These are phyloP conservation scores for Danionella dracula DNA, from an alignment of 2,797 vertebrate genomes.

Conservation along the genomic window DNA sequence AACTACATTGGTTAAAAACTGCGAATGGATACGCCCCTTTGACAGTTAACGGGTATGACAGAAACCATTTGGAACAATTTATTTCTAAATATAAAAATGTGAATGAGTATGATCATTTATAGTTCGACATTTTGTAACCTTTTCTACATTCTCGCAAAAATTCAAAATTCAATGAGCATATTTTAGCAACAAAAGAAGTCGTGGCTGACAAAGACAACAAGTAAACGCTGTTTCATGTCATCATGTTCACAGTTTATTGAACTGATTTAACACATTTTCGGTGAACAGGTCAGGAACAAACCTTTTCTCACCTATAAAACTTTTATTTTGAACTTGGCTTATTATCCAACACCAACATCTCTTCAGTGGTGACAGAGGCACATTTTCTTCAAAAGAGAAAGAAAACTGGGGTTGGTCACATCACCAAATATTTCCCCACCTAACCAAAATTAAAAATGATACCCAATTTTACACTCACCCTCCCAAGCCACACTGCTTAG, in stretches of 20 bases:
- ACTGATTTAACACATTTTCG: conserved; percentile 66
- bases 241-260: conserved; percentile 78
- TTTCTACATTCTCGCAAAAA: no score
- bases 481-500: conserved; percentile 11
- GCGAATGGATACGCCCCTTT: background rate
- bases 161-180: no score
- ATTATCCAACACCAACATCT: conserved; percentile 16
- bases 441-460: background rate
- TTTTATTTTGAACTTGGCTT: conserved; percentile 18
- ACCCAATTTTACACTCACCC: background rate
- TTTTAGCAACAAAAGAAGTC: no score
- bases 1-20: background rate
- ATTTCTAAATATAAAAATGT: no score
- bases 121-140: no score
- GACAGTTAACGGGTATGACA: background rate
- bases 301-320: conserved; percentile 18
- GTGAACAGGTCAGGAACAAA: conserved; percentile 60
- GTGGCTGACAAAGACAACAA: background rate
- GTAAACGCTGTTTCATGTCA: no score
- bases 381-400: conserved; percentile 9
- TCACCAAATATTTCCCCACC: background rate
- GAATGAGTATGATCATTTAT: no score
- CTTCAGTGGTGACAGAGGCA: conserved; percentile 35
- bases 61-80: no score
- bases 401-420: conserved; percentile 5